Conservation (phyloP, 2,888 invertebrate genomes). For the Ormyrus pomaceus region DNA sequence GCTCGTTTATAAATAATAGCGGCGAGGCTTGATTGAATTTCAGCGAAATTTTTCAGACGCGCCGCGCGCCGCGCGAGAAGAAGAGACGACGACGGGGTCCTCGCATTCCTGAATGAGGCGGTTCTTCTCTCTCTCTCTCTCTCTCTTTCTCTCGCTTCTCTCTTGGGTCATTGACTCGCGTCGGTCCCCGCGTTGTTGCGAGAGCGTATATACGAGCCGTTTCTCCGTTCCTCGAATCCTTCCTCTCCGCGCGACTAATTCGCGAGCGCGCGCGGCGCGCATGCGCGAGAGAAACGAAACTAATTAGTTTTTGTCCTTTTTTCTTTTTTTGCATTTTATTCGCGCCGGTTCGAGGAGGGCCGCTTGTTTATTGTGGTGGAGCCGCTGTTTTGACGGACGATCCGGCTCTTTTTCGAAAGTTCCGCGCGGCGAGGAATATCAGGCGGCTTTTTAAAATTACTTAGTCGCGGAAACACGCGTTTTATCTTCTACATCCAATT, state of each 20-base stretch:
- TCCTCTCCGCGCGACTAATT: not conserved
- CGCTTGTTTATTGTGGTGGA: too few species aligned
- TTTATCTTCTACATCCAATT: too few species aligned
- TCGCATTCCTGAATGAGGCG: constrained; percentile 54
- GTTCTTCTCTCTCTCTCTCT: constrained; percentile 37
- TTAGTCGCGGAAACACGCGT: too few species aligned
- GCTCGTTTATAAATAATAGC: too few species aligned
- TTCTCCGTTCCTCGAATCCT: constrained; percentile 53
- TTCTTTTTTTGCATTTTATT: too few species aligned
- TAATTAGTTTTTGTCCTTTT: constrained; percentile 19
- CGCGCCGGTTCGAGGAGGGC: too few species aligned
- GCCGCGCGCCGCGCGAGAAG: not conserved
- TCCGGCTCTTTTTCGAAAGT: too few species aligned
- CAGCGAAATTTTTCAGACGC: not conserved
- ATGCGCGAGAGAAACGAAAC: constrained; percentile 17
- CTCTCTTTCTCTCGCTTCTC: constrained; percentile 23
- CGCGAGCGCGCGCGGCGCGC: not conserved
- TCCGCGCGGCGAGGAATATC: too few species aligned
- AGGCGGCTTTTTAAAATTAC: too few species aligned
- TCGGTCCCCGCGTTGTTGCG: not conserved
- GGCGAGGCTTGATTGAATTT: constrained; percentile 12
- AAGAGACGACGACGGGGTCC: constrained; percentile 16
- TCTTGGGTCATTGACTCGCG: constrained; percentile 53
- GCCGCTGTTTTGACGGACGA: too few species aligned
- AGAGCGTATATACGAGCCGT: not conserved